Conservation (phyloP, 2,797 vertebrate species). For the Sebastes goodei region DNA sequence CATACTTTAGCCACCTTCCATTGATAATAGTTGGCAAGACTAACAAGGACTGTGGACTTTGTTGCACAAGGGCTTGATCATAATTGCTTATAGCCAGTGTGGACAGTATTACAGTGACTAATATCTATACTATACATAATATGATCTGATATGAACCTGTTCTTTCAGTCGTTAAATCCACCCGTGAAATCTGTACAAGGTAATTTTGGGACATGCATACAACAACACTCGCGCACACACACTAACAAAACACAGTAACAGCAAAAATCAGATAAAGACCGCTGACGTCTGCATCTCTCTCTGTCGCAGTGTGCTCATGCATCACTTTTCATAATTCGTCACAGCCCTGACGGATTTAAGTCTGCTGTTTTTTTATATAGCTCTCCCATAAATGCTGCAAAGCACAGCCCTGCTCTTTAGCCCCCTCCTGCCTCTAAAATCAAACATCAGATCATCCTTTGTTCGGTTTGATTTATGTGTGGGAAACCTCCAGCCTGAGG, state of each 20-base stretch:
- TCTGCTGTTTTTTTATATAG: too few relatives aligned
- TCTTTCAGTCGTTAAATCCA: background rate
- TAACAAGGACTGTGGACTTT: background rate
- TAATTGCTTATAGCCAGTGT: background rate
- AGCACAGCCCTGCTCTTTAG: background rate
- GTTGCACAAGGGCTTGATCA: background rate
- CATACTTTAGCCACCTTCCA: background rate
- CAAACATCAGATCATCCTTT: too few relatives aligned
- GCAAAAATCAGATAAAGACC: background rate
- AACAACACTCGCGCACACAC: background rate
- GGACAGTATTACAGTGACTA: background rate
- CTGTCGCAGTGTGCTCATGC: background rate
- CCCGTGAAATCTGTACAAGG: background rate
- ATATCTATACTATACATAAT: background rate
- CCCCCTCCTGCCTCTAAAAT: too few relatives aligned
- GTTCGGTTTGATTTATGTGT: too few relatives aligned
- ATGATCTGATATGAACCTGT: background rate
- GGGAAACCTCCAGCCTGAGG: too few relatives aligned
- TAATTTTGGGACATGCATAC: background rate
- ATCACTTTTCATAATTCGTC: conserved; percentile 13
- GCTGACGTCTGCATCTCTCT: background rate
- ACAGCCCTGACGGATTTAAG: background rate
- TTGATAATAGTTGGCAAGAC: background rate
- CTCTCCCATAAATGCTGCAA: background rate
- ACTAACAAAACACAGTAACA: background rate